Percentiles rank a stretch among this genome's conserved stretches.
Conservation (phyloP, 2,797 vertebrate species). For the Sylvia borin region DNA sequence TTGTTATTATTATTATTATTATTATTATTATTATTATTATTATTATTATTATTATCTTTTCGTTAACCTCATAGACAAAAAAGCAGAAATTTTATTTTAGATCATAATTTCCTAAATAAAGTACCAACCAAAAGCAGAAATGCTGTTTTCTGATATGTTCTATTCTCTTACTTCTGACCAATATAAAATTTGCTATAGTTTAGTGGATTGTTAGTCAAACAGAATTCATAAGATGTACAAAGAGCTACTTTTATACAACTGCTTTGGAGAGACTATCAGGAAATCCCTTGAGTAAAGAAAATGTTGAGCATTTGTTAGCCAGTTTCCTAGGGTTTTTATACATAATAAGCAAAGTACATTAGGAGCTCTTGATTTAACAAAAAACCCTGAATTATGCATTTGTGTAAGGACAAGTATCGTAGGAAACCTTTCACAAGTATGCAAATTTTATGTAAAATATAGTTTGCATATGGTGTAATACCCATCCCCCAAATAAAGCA, state of each 20-base stretch:
- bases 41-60: not conserved
- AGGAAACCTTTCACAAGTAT: slow-evolving; percentile 13
- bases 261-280: not conserved
- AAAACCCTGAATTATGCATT: slow-evolving; percentile 50
- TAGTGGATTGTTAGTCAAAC: not conserved
- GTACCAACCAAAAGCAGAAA: not conserved
- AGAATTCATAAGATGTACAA: not conserved
- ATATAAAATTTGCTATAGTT: not conserved
- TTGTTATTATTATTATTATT: not conserved
- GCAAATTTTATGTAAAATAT: slow-evolving; percentile 51
- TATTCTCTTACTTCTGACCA: not conserved
- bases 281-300: slow-evolving; percentile 10
- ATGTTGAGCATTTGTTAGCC: not conserved
- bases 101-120: not conserved
- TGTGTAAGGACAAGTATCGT: slow-evolving; percentile 38
- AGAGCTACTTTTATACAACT: not conserved
- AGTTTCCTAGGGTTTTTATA: slow-evolving; percentile 46
- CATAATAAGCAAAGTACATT: slow-evolving; percentile 42
- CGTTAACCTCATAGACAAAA: not conserved
- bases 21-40: not conserved
- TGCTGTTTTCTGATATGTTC: not conserved
- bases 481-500: slow-evolving; percentile 9
- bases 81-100: not conserved
- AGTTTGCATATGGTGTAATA: slow-evolving; percentile 7
- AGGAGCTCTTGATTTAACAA: slow-evolving; percentile 52